Evolutionary conservation across 2,888 invertebrate genomes (phyloP), one percentile per base, ranked within the genome.

Genomic region (Archips xylosteana): DNA sequence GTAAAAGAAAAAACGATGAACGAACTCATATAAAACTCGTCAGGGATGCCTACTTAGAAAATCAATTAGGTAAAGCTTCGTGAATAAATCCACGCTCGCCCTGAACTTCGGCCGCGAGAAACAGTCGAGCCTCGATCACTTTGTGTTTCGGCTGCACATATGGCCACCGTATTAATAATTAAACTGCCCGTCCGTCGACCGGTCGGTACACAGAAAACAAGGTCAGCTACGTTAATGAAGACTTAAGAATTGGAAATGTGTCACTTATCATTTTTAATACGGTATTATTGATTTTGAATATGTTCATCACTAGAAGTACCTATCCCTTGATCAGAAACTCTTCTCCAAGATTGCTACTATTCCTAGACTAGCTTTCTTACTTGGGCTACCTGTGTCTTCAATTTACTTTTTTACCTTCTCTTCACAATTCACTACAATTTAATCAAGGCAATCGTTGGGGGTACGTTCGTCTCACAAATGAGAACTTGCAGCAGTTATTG

Each of bases 131-230:
- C 4, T 15, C 64, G 59, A 51, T 71, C 71, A 51, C 60, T 57
- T 54, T 15, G 65, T 34, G 54, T 62, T 62, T 32, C 42, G 23
- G 54, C 15, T 66, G 66, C 71, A 72, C 62, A 72, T 67, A 63
- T 70, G 65, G 39, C 39, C 12, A 39, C 54, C 57, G 54, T 45
- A 67, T 72, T 72, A 61, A 72, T 72, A 47, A 72, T 72, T 72
- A 67, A 72, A 67, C 61, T 67, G 57, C 42, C 23, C 23, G 54
- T 36, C 49, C 8, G 45, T 61, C 60, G 65, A 12, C 12, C 66
- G 42, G 45, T 32, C 42, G 39, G 42, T 10, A 13, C 63, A 63
- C 63, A 63, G 32, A 63, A 32, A 45, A n/a, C 49, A 8, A 49
- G 49, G 49, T 15, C 49, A n/a, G 49, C 49, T 49, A 49, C n/a